A percentile compares a stretch with the other conserved stretches of the same genome.
These are phyloP conservation scores for Coenobita brevimanus DNA, from an alignment of 1,140 invertebrate species.

Conservation along the genomic window DNA sequence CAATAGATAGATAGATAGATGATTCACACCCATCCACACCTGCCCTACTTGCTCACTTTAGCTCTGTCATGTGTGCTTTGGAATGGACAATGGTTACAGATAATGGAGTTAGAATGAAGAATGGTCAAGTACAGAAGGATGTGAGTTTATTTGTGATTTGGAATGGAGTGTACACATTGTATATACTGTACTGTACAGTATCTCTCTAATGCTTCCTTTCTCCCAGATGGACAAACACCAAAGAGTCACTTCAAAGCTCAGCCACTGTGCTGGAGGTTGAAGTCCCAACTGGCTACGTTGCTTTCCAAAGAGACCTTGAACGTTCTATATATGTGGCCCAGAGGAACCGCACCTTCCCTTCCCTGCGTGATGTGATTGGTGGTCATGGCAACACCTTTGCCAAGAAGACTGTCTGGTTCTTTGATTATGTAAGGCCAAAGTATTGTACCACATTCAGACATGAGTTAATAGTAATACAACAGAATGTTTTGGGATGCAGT, in stretches of 20 bases:
- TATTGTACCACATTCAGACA: background rate
- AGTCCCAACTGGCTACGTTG: slow-evolving; percentile 78
- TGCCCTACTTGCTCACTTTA: no score
- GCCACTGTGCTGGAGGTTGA: slow-evolving; percentile 77
- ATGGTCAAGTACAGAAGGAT: no score
- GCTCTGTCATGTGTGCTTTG: no score
- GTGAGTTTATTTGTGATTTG: no score
- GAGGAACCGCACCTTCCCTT: slow-evolving; percentile 71
- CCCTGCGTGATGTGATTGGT: slow-evolving; percentile 72
- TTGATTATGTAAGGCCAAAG: slow-evolving; percentile 72
- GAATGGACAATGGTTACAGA: no score
- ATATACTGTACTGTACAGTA: no score
- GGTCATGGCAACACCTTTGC: slow-evolving; percentile 65
- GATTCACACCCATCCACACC: no score
- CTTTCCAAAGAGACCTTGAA: slow-evolving; percentile 79
- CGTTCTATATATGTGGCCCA: slow-evolving; percentile 82
- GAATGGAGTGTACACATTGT: no score
- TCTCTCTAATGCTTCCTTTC: no score
- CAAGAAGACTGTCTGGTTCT: slow-evolving; percentile 74
- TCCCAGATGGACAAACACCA: slow-evolving; percentile 81
- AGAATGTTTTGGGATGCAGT: background rate
- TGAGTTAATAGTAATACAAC: background rate
- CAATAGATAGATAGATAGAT: no score
- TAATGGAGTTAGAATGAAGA: no score
- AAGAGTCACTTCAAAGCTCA: slow-evolving; percentile 81